These are phyloP conservation scores for Phataginus tetradactyla DNA, from an alignment of 2,797 vertebrate species.

Conservation along the genomic window DNA sequence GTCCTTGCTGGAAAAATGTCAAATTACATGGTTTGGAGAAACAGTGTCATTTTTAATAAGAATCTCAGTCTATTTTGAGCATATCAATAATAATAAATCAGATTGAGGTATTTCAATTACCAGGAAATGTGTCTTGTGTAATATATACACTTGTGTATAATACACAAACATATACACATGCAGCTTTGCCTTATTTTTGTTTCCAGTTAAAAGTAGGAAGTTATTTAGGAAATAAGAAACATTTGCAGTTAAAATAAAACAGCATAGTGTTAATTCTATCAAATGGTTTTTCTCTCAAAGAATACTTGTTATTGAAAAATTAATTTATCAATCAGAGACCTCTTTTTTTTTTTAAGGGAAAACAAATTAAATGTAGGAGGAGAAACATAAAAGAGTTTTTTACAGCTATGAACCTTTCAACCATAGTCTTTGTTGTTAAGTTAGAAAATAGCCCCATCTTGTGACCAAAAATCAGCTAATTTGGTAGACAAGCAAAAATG, in stretches of 20 bases:
- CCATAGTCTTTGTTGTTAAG: neutral
- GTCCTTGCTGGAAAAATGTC: neutral
- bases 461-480: conserved; percentile 75
- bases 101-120: neutral
- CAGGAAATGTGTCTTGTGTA: neutral
- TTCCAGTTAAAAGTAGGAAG: neutral
- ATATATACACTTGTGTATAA: neutral
- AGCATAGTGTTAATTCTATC: neutral
- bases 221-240: neutral
- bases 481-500: neutral
- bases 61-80: neutral
- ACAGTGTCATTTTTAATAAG: neutral
- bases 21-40: neutral
- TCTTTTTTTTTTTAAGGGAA: neutral
- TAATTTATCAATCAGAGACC: neutral
- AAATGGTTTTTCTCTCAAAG: conserved; percentile 5
- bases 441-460: conserved; percentile 86
- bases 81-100: neutral
- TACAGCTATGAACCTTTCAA: neutral
- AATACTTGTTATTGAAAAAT: neutral
- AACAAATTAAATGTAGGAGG: neutral
- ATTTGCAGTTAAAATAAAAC: conserved; percentile 29
- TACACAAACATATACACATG: neutral
- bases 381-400: neutral
- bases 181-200: neutral